Base-by-base conservation (phyloP, 2,888 invertebrate species). In the Drosophila conformis region DNA sequence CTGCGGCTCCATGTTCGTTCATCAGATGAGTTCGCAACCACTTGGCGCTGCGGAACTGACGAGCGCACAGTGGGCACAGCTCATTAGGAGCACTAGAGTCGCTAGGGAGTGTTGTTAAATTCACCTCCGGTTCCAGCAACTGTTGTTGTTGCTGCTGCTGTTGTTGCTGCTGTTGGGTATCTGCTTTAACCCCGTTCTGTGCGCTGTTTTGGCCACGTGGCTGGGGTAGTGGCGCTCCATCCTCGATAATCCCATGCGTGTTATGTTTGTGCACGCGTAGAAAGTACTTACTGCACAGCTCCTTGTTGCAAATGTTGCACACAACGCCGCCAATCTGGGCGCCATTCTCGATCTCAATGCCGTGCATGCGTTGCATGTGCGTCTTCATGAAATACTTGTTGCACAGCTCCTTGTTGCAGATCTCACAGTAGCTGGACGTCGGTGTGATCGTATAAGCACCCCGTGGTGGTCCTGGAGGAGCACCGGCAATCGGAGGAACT, bases 311-410 rank as follows among this genome's bases (percentile, higher is more conserved):
- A 81, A 99, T 98, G 93, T 99, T 98, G 93, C 99, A 99, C 54
- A 98, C 97, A 10, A 98, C 98, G 29, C 98, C 98, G 8, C 98
- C 98, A 46, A 98, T 96, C 92, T 97, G 97, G 40, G 98, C 97
- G 27, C 97, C 98, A 90, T 97, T 97, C 93, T 98, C 98, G 58
- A 98, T 96, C 92, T 98, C 97, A 87, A 98, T 98, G 52, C 98
- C 98, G 93, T 98, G 99, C 98, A 99, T 99, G 92, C 99, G 96
- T 92, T 98, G 97, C 98, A 99, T 99, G 94, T 99, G 99, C 2
- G 99, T 99, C 93, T 99, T 98, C 97, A 99, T 98, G 93, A 99
- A 99, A 93, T 99, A 99, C 93, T 99, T 99, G 94, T 99, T 99
- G 94, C 99, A 99, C 84, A 99, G 94, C 94, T 99, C 99, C 93